A percentile compares a stretch with the other conserved stretches of the same genome.
These are phyloP conservation scores for Gymnocypris eckloni DNA, from an alignment of 2,797 vertebrate species.

Conservation along the genomic window DNA sequence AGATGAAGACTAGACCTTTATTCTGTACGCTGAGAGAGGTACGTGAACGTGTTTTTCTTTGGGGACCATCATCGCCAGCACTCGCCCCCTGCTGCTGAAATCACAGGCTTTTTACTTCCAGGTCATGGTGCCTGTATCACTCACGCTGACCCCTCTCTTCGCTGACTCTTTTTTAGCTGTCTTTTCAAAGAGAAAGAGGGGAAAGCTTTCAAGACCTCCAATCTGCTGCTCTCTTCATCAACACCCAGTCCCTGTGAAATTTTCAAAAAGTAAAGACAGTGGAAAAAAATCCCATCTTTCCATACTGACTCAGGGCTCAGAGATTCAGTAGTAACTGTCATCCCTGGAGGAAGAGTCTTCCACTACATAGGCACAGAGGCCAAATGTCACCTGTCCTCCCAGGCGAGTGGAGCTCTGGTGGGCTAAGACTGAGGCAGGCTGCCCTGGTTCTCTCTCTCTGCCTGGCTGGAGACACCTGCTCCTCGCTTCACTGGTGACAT, in stretches of 20 bases:
- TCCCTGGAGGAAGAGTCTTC: slow-evolving; percentile 48
- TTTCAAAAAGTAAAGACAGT: slow-evolving; percentile 35
- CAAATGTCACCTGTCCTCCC: slow-evolving; percentile 62
- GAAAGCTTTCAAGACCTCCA: slow-evolving; percentile 27
- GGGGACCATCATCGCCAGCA: slow-evolving; percentile 45
- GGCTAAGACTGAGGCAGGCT: slow-evolving; percentile 31
- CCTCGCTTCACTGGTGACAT: slow-evolving; percentile 75
- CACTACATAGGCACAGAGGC: slow-evolving; percentile 46
- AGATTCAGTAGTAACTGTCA: slow-evolving; percentile 10
- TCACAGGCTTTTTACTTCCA: slow-evolving; percentile 70
- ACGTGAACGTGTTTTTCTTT: slow-evolving; percentile 44
- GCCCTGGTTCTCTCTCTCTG: slow-evolving; percentile 54
- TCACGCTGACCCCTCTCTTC: slow-evolving; percentile 66
- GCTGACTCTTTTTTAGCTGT: slow-evolving; percentile 48
- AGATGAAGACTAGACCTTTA: slow-evolving; percentile 48
- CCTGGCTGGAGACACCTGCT: slow-evolving; percentile 76
- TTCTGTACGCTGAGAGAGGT: slow-evolving; percentile 25
- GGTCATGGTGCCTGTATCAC: slow-evolving; percentile 68
- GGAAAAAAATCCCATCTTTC: background rate
- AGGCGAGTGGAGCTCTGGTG: slow-evolving; percentile 50
- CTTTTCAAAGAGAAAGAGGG: slow-evolving; percentile 51
- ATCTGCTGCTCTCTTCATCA: slow-evolving; percentile 36
- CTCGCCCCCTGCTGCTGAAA: slow-evolving; percentile 59
- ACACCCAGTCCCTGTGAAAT: slow-evolving; percentile 41
- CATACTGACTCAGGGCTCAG: slow-evolving; percentile 6